Base-by-base conservation (phyloP, 2,113 vertebrate species). In the Myiozetetes cayanensis region DNA sequence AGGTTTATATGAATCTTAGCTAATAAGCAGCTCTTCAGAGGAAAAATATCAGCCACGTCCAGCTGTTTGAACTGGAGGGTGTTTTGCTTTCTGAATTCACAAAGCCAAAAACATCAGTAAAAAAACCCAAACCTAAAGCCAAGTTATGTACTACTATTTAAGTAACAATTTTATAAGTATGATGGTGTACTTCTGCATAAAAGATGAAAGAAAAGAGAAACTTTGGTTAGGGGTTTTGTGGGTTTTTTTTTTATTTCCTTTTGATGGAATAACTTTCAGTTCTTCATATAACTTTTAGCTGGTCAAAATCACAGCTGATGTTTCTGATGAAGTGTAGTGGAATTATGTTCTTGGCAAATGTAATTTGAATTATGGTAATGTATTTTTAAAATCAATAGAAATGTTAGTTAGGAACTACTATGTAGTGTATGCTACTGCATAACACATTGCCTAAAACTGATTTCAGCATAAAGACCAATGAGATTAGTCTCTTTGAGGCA, bases 21-120 rank as follows among this genome's bases (percentile, higher is more conserved):
- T 73, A 68, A 30, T 39, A 55, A 85, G 44, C 11, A 92, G 14
- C 2, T 50, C 9, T 49, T 20, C 5, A 24, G 18, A 30, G 18
- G 17, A 5, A 9, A 19, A 19, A 20, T 12, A 13, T 4, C 2
- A 35, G 3, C 19, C 9, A 6, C 6, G 10, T 59, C 14, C 21
- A 56, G 27, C 44, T 89, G 35, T 46, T 92, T 73, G 35, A 85
- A 53, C 19, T 52, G 7, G 21, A 90, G 19, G 27, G 16, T 49
- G 27, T 58, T 76, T 73, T 68, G 8, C n/a, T 88, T 68, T 83
- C 39, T 80, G 15, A 65, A 83, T 82, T 88, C 22, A 12, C 30
- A 55, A 55, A 82, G 5, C 16, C 6, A 43, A 39, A 90, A 72
- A 7, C 4, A 14, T n/a, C 13, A 25, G 33, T 65, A 49, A 21